These are phyloP conservation scores for Lampris megalopsis DNA, from an alignment of 2,113 vertebrate genomes.

Conservation along the genomic window DNA sequence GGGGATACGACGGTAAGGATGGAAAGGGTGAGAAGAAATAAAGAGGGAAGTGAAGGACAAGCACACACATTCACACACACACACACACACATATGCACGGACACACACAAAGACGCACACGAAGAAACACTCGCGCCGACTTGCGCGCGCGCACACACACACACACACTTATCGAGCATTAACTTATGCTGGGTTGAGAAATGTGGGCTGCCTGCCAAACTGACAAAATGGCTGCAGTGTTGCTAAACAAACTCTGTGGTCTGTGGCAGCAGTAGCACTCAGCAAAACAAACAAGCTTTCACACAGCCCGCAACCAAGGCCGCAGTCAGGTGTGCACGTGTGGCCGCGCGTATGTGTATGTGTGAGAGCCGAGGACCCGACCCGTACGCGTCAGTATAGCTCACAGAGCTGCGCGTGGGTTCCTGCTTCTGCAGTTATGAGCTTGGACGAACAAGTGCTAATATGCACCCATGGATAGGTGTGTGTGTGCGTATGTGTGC, in stretches of 20 bases:
- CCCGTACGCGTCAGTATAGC: not conserved
- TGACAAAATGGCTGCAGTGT: slow-evolving; percentile 63
- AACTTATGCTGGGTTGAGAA: slow-evolving; percentile 41
- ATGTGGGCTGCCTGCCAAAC: slow-evolving; percentile 59
- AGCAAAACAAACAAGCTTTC: slow-evolving; percentile 70
- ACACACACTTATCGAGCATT: not conserved
- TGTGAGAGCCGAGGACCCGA: slow-evolving; percentile 24
- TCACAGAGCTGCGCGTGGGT: no score
- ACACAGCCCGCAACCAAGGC: slow-evolving; percentile 51
- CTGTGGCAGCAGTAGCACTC: slow-evolving; percentile 63
- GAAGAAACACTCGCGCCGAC: not conserved
- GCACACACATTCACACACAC: not conserved
- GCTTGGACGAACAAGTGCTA: no score
- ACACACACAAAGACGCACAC: not conserved
- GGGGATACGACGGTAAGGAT: no score
- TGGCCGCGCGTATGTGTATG: slow-evolving; percentile 42
- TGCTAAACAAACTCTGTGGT: slow-evolving; percentile 61
- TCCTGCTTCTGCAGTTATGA: no score
- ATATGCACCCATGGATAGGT: not conserved
- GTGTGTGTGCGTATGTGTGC: slow-evolving; percentile 27
- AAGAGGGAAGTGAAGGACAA: no score
- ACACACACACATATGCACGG: not conserved
- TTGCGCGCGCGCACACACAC: not conserved
- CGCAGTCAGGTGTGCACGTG: slow-evolving; percentile 5
- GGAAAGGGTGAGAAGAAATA: no score